A percentile compares a stretch with the other conserved stretches of the same genome.
These are phyloP conservation scores for Cephalopterus ornatus DNA, from an alignment of 2,113 vertebrate genomes.

Conservation along the genomic window DNA sequence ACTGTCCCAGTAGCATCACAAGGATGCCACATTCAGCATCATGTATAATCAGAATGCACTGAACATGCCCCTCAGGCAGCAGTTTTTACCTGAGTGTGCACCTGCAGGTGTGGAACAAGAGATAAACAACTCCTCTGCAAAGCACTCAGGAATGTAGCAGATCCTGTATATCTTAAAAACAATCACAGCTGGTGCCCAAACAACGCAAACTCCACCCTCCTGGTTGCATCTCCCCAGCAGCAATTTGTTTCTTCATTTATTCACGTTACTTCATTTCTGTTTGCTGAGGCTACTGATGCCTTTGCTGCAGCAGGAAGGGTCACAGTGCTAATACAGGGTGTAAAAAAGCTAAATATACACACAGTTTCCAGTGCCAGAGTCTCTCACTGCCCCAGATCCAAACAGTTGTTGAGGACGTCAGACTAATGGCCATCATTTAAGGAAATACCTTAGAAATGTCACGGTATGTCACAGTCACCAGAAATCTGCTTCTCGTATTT, in stretches of 20 bases:
- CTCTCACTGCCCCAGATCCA: neutral
- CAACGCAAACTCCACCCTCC: neutral
- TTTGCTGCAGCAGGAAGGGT: neutral
- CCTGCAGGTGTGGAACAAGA: neutral
- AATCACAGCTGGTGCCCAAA: neutral
- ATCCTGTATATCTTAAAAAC: neutral
- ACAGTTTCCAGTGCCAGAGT: neutral
- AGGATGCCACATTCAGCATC: neutral
- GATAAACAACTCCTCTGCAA: neutral
- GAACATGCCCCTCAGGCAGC: neutral
- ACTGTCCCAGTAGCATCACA: too few species aligned
- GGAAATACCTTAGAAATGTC: neutral
- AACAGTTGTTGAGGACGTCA: neutral
- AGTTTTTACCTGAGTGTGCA: neutral
- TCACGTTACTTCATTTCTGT: fast-evolving
- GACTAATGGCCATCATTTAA: neutral
- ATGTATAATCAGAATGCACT: fast-evolving
- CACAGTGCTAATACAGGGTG: neutral
- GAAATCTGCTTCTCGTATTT: neutral
- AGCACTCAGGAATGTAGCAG: neutral
- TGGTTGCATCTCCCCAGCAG: neutral
- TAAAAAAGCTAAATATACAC: neutral
- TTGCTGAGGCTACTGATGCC: neutral
- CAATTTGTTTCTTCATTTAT: neutral
- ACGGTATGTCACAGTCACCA: neutral